Base-by-base conservation (phyloP, 2,113 vertebrate species). In the Labrus mixtus region DNA sequence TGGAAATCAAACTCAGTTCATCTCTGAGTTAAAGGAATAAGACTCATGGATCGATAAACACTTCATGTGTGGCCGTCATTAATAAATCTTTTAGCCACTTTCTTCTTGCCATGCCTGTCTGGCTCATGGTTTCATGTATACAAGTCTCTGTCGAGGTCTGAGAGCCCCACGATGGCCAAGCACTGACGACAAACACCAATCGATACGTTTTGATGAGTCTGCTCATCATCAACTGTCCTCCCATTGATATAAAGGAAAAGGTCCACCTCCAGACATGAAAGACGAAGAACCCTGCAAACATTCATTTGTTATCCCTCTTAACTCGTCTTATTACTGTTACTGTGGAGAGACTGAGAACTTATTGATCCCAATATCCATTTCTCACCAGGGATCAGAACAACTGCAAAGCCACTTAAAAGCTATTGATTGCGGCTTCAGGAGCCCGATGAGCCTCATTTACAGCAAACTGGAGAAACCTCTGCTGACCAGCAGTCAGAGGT, bases 361-460 rank as follows among this genome's bases (percentile, higher is more conserved):
- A 93, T 94, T 69, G 93, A 94, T 92, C 85, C 56, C 60, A 87
- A 92, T 92, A 93, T 93, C 84, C 78, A 85, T 93, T 87, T 90
- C 90, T 87, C 89, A 89, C 78, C 67, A 78, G 90, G 76, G 87
- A 93, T 91, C 65, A 74, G 73, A 87, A 67, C 83, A 88, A 84
- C 83, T 91, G 84, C 77, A 82, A 87, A 89, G 85, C 75, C 89
- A 89, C 88, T 94, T 94, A 88, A 91, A 89, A 88, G 73, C 72
- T 68, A 93, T 93, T 58, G 91, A 94, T 87, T 89, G 90, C 8
- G 90, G 93, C 73, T 94, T 90, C 71, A 43, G n/a, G 73, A 91
- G 62, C 80, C 84, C 79, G 64, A 77, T 48, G 25, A 64, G 81
- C 73, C 64, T 91, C 86, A 86, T 91, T 88, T 88, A 87, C 85